Conservation (phyloP, 2,888 invertebrate genomes). For the Notodonta dromedarius region DNA sequence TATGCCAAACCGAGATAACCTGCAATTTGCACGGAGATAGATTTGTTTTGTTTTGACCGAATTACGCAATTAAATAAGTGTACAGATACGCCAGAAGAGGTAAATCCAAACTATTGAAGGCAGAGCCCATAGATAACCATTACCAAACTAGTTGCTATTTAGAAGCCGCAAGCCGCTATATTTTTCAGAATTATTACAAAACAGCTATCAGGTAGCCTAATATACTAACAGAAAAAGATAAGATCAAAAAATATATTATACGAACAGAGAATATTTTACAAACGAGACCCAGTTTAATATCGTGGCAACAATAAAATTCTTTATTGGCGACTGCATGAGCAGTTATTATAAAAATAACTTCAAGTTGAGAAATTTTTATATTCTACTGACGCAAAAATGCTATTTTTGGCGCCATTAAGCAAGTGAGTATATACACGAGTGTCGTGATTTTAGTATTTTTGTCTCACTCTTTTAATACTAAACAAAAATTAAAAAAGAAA, state of each 20-base stretch:
- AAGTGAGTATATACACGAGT: neutral
- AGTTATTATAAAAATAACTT: constrained; percentile 4
- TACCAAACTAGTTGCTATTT: too few species aligned
- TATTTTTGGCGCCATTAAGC: neutral
- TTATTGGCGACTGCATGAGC: constrained; percentile 2
- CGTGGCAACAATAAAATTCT: neutral
- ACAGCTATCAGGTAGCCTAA: neutral
- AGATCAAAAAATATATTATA: neutral
- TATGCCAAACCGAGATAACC: too few species aligned
- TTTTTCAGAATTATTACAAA: neutral
- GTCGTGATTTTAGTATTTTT: neutral
- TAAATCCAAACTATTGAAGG: too few species aligned
- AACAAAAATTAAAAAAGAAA: too few species aligned
- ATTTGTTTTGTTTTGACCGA: too few species aligned
- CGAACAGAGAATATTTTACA: neutral
- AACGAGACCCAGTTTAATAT: neutral
- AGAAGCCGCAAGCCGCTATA: too few species aligned
- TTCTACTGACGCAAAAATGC: constrained; percentile 1
- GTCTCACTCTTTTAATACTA: neutral
- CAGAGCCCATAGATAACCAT: too few species aligned
- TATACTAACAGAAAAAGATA: neutral
- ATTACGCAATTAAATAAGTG: too few species aligned
- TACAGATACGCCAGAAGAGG: too few species aligned
- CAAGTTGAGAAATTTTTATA: constrained; percentile 1
- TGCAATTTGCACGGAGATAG: too few species aligned